These are phyloP conservation scores for Sardinella longiceps DNA, from an alignment of 2,797 vertebrate species.

Conservation along the genomic window DNA sequence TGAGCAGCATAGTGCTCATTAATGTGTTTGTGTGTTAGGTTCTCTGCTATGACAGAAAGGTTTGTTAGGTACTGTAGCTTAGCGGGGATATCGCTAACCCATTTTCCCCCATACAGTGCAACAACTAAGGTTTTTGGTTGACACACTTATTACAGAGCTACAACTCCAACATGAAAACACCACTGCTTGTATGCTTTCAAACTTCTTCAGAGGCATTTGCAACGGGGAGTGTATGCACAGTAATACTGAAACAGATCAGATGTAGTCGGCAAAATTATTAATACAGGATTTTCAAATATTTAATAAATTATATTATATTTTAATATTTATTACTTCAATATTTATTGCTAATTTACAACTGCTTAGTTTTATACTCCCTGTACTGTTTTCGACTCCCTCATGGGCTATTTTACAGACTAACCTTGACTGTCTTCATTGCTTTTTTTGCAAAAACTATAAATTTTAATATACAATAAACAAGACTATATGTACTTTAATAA, in stretches of 20 bases:
- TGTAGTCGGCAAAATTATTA: background rate
- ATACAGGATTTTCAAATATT: background rate
- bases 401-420: no score
- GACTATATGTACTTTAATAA: no score
- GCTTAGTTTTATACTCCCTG: no score
- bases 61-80: background rate
- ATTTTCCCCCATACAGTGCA: background rate
- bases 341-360: no score
- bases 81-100: background rate
- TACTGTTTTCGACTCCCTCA: no score
- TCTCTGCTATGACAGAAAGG: background rate
- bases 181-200: background rate
- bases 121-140: background rate
- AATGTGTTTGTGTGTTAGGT: background rate
- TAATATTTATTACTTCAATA: background rate
- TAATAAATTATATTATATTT: background rate
- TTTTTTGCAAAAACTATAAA: no score
- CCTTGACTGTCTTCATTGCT: no score
- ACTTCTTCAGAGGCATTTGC: background rate
- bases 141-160: background rate
- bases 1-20: background rate
- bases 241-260: background rate
- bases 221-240: background rate
- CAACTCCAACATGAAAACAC: background rate
- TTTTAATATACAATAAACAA: no score